Percentiles rank a stretch among this genome's conserved stretches.
phyloP scores from a whole-genome alignment of 1,140 invertebrate genomes.

The Nomia melanderi region DNA sequence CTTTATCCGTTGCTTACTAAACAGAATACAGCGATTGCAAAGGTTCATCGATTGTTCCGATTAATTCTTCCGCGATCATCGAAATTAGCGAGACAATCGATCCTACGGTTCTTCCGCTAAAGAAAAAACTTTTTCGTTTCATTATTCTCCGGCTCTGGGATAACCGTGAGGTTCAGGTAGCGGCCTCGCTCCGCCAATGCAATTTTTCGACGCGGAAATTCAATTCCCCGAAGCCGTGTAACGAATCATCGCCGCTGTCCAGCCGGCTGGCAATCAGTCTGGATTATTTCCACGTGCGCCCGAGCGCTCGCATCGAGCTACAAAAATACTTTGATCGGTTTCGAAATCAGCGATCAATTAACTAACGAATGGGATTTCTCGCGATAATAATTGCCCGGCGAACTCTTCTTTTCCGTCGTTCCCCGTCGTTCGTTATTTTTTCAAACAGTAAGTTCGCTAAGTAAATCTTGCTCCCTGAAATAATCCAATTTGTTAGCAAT shows the following conservation, averaged over 20 bases:
- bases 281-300: not conserved
- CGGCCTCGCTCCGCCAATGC: not conserved
- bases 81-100: too few species aligned
- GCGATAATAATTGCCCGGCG: not conserved
- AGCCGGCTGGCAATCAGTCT: not conserved
- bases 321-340: not conserved
- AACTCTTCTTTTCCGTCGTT: not conserved
- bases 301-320: not conserved
- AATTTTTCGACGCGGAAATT: not conserved
- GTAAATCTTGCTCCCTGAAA: too few species aligned
- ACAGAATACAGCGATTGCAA: too few species aligned
- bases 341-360: not conserved
- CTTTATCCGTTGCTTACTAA: too few species aligned
- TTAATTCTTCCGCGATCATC: too few species aligned
- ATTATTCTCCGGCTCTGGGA: not conserved
- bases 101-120: not conserved
- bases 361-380: not conserved
- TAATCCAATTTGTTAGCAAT: too few species aligned
- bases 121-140: not conserved
- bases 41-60: too few species aligned
- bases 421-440: too few species aligned
- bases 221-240: not conserved
- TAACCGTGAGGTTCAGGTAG: not conserved
- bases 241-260: not conserved
- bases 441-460: too few species aligned